Conservation (phyloP, 2,888 invertebrate genomes). For the Drosophila pegasa region DNA sequence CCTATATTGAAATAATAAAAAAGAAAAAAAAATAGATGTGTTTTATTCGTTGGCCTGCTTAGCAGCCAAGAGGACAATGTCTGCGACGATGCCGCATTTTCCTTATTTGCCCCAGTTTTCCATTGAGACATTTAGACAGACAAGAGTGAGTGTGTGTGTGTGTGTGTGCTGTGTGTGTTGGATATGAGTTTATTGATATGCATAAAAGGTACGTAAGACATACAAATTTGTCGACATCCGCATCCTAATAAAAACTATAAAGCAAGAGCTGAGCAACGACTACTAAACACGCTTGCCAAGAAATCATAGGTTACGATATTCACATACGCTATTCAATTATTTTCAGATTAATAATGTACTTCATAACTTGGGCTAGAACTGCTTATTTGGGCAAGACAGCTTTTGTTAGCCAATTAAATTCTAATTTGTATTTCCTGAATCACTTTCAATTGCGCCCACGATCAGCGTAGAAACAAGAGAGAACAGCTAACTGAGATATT, state of each 20-base stretch:
- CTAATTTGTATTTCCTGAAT: slow-evolving; percentile 6
- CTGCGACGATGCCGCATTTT: slow-evolving; percentile 42
- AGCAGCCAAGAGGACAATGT: slow-evolving; percentile 35
- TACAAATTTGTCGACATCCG: slow-evolving; percentile 52
- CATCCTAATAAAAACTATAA: slow-evolving; percentile 55
- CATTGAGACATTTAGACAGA: slow-evolving; percentile 8
- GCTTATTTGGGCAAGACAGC: background rate
- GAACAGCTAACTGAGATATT: background rate
- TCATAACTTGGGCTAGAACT: background rate
- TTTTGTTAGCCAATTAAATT: slow-evolving; percentile 1
- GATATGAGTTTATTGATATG: slow-evolving; percentile 70
- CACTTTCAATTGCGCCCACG: slow-evolving; percentile 8
- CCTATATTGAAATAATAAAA: slow-evolving; percentile 18
- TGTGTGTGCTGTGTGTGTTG: slow-evolving; percentile 18
- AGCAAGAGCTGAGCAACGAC: slow-evolving; percentile 10
- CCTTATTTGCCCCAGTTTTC: slow-evolving; percentile 58
- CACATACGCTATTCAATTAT: background rate
- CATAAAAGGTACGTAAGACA: slow-evolving; percentile 58
- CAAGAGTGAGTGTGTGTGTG: background rate
- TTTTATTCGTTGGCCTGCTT: slow-evolving; percentile 42
- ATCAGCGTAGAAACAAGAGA: background rate
- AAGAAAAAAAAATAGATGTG: slow-evolving; percentile 18
- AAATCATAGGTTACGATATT: background rate
- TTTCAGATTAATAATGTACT: background rate
- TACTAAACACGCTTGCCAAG: slow-evolving; percentile 23